Evolutionary conservation across 2,888 invertebrate species (phyloP).

Genomic region (Parnassius smintheus): DNA sequence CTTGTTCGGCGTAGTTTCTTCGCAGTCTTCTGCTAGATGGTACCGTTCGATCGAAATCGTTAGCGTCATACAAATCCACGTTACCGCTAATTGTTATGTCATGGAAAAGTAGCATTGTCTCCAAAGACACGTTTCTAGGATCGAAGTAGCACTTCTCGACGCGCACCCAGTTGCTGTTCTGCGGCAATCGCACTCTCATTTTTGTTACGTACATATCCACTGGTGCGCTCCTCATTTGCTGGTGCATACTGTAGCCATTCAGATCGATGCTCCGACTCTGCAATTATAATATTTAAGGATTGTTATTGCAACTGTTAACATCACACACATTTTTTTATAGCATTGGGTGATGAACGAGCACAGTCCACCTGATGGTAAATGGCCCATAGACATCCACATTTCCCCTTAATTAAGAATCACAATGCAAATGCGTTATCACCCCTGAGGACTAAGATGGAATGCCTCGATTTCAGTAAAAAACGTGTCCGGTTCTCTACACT

Average conservation of each 20-base stretch:
- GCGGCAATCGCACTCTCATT: conserved; percentile 85
- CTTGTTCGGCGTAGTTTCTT: conserved; percentile 66
- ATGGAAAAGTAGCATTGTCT: conserved; percentile 88
- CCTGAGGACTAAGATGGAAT: too few species aligned
- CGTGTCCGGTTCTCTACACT: too few species aligned
- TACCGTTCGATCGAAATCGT: conserved; percentile 60
- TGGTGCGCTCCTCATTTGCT: conserved; percentile 82
- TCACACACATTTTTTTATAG: too few species aligned
- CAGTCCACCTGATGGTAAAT: too few species aligned
- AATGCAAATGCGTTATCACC: too few species aligned
- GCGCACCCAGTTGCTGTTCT: conserved; percentile 84
- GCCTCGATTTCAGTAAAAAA: too few species aligned
- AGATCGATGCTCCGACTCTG: conserved; percentile 80
- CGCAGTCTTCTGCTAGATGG: conserved; percentile 54
- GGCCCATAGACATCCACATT: too few species aligned
- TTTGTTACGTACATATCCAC: conserved; percentile 86
- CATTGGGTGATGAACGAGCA: too few species aligned
- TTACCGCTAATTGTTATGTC: conserved; percentile 90
- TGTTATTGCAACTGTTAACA: too few species aligned
- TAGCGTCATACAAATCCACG: conserved; percentile 82
- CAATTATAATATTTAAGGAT: conserved; percentile 31
- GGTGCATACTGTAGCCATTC: conserved; percentile 84
- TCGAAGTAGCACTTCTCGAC: conserved; percentile 89
- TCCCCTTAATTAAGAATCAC: too few species aligned
- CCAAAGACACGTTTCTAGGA: conserved; percentile 86